phyloP scores from a whole-genome alignment of 2,113 vertebrate species.

The Hassar affinis region DNA sequence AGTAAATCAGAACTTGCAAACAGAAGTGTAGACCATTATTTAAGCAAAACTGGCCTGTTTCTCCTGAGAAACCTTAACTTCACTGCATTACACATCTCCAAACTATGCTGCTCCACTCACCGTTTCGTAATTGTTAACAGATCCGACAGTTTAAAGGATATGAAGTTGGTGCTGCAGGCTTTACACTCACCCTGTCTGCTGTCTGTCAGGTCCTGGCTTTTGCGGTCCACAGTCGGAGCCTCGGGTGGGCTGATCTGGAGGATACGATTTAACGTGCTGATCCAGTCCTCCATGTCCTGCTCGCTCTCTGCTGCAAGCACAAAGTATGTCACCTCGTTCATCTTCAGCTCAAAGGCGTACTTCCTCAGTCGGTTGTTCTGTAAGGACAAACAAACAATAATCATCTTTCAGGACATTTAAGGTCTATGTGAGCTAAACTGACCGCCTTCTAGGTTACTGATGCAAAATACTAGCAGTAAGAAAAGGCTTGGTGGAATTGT shows the following conservation, averaged over 20 bases:
- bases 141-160: neutral
- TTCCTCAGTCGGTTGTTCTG: conserved; percentile 91
- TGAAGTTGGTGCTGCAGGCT: too few relatives aligned
- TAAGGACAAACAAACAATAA: neutral
- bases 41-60: neutral
- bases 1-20: neutral
- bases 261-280: conserved; percentile 89
- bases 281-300: conserved; percentile 98
- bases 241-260: conserved; percentile 94
- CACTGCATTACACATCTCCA: neutral
- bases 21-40: neutral
- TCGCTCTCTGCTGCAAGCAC: conserved; percentile 97
- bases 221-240: conserved; percentile 81
- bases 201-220: conserved; percentile 88
- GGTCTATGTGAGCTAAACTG: neutral
- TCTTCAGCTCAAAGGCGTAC: conserved; percentile 96
- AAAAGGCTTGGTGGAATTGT: neutral
- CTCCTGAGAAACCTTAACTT: neutral
- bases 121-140: neutral
- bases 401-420: neutral
- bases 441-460: neutral
- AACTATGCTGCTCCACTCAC: neutral
- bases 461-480: neutral
- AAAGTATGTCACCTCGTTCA: conserved; percentile 98
- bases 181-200: conserved; percentile 80